Base-by-base conservation (phyloP, 2,888 invertebrate genomes). In the Parnassius mnemosyne region DNA sequence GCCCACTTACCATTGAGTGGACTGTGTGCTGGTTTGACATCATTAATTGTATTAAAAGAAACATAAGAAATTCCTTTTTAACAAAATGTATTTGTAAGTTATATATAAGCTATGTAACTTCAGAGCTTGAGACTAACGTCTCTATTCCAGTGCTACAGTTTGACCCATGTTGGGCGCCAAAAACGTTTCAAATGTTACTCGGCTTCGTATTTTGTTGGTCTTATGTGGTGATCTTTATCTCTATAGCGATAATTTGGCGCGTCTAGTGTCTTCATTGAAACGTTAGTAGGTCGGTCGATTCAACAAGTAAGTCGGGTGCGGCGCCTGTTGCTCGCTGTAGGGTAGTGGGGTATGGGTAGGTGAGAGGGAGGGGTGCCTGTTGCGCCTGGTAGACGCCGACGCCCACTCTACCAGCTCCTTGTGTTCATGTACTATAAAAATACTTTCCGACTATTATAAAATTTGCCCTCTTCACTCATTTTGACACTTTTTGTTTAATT, bases 271-370 rank as follows among this genome's bases (percentile, higher is more conserved):
- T 85, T 85, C 78, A 76, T 78, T 77, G 80, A 73, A 78, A 80
- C 85, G 85, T 91, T 89, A 88, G 82, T 90, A 90, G 90, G 90
- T 91, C 90, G 90, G 89, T 91, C 90, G 89, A 90, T 91, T 90
- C 90, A 91, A 91, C 90, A 91, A 90, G 89, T 88, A 85, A 84
- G 81, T 81, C 82, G 82, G 84, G 81, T 77, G 81, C 81, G 80
- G 84, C 80, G 85, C 87, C 87, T 87, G 89, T 90, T 87, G 90
- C 88, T 83, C 84, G 77, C 73, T 76, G 77, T 80, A 73, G 69
- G 65, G 53, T 61, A 54, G 66, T 59, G 62, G 65, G 62, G 58
- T 61, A 47, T 46, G 69, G 69, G 72, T 68, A 68, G 72, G 71
- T 76, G 75, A 81, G 81, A 80, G 83, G 77, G 77, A 12, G 84